Conservation (phyloP, 2,113 vertebrate genomes). For the Urocolius indicus region DNA sequence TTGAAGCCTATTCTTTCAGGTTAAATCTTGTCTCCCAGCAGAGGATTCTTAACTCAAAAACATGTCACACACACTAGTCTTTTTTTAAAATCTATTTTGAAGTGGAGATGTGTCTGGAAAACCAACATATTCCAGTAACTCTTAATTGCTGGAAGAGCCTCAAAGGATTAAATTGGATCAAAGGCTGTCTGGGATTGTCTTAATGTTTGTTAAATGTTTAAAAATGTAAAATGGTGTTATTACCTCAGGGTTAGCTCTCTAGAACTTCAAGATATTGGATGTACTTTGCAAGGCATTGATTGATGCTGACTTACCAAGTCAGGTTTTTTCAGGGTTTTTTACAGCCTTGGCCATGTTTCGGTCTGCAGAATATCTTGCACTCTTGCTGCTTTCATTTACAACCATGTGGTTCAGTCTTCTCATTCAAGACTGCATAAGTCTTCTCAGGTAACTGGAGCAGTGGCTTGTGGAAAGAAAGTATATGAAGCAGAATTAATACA, state of each 20-base stretch:
- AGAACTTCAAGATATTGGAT: conserved; percentile 35
- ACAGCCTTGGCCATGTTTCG: not conserved
- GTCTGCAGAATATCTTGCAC: not conserved
- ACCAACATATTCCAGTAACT: not conserved
- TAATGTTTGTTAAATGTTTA: conserved; percentile 22
- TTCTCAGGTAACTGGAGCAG: not conserved
- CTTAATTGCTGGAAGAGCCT: not conserved
- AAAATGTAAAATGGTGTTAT: not conserved
- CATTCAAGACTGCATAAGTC: not conserved
- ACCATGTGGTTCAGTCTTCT: not conserved
- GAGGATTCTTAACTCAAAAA: conserved; percentile 9
- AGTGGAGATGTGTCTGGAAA: not conserved
- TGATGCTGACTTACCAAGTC: conserved; percentile 42
- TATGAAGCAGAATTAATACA: not conserved
- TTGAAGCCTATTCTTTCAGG: not conserved
- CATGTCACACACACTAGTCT: not conserved
- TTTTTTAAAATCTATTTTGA: not conserved
- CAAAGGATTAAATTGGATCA: not conserved
- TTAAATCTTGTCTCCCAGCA: conserved; percentile 17
- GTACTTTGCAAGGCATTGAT: conserved; percentile 35
- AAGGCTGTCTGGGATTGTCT: not conserved
- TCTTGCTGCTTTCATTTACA: not conserved
- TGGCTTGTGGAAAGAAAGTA: not conserved
- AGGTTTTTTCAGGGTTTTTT: conserved; percentile 3
- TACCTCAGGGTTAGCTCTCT: not conserved